These are phyloP conservation scores for Macropis europaea DNA, from an alignment of 2,888 invertebrate species.

Conservation along the genomic window DNA sequence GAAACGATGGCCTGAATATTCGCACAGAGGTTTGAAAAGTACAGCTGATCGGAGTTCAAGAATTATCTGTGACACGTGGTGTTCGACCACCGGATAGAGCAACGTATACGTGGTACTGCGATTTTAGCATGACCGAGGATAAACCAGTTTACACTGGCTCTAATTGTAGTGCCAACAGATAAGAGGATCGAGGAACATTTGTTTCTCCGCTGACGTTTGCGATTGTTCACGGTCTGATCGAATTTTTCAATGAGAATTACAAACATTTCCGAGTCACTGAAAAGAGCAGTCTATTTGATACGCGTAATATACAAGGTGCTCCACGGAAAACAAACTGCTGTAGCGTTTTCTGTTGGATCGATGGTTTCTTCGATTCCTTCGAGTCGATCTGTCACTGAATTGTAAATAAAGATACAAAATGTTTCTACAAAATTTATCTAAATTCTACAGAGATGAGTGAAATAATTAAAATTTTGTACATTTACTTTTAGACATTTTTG, in stretches of 20 bases:
- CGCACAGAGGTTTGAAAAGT: neutral
- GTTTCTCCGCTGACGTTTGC: neutral
- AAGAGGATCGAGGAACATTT: neutral
- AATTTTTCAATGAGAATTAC: neutral
- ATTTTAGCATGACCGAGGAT: conserved; percentile 11
- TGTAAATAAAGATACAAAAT: too few relatives aligned
- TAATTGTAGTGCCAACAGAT: conserved; percentile 9
- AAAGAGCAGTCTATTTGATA: too few relatives aligned
- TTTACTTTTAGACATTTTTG: too few relatives aligned
- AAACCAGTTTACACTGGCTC: conserved; percentile 29
- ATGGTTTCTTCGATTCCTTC: too few relatives aligned
- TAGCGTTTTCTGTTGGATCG: too few relatives aligned
- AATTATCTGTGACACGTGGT: conserved; percentile 41
- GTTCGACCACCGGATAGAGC: neutral
- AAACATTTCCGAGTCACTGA: too few relatives aligned
- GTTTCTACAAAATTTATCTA: too few relatives aligned
- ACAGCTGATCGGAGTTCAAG: conserved; percentile 27
- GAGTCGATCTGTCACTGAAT: too few relatives aligned
- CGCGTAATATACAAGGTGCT: too few relatives aligned
- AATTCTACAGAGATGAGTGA: too few relatives aligned
- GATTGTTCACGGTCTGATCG: neutral
- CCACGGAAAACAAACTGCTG: too few relatives aligned
- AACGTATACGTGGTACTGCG: neutral
- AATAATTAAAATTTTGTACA: too few relatives aligned
- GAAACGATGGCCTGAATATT: neutral